These are phyloP conservation scores for Listronotus oregonensis DNA, from an alignment of 1,140 invertebrate genomes.

Conservation along the genomic window DNA sequence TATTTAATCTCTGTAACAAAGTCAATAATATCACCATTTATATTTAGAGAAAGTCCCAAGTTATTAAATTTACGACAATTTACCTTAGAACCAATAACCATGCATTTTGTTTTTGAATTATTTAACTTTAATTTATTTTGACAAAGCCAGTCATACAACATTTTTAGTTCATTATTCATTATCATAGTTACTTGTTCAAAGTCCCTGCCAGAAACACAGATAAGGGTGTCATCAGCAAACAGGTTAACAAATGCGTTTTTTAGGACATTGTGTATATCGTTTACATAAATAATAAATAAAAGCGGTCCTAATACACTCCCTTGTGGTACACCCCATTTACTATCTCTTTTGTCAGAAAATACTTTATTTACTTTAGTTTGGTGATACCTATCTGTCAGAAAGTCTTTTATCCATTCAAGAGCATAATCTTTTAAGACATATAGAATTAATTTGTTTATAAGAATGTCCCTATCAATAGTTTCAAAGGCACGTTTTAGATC, in stretches of 20 bases:
- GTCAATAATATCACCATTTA: too few relatives aligned
- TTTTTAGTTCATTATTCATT: constrained; percentile 5
- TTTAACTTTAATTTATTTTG: constrained; percentile 17
- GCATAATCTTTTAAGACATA: constrained; percentile 1
- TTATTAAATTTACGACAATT: neutral
- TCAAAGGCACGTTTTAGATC: constrained; percentile 16
- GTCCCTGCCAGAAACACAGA: constrained; percentile 4
- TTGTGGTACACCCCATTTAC: constrained; percentile 7
- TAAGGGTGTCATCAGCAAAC: constrained; percentile 13
- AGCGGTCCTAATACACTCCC: constrained; percentile 2
- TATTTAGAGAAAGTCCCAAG: too few relatives aligned
- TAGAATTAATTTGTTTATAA: constrained; percentile 4
- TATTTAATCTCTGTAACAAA: neutral
- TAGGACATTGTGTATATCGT: neutral
- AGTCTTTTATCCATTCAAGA: constrained; percentile 10
- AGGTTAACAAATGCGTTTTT: constrained; percentile 10
- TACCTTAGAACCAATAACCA: constrained; percentile 7
- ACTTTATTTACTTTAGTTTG: constrained; percentile 4
- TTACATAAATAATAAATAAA: constrained; percentile 6
- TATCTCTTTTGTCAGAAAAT: neutral
- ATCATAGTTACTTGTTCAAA: neutral
- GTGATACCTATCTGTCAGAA: constrained; percentile 4
- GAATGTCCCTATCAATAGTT: constrained; percentile 14
- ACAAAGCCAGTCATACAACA: constrained; percentile 8
- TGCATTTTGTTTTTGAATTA: constrained; percentile 3